A percentile compares a stretch with the other conserved stretches of the same genome.
phyloP scores from a whole-genome alignment of 2,888 invertebrate species.

The Drosophila meridionalis region DNA sequence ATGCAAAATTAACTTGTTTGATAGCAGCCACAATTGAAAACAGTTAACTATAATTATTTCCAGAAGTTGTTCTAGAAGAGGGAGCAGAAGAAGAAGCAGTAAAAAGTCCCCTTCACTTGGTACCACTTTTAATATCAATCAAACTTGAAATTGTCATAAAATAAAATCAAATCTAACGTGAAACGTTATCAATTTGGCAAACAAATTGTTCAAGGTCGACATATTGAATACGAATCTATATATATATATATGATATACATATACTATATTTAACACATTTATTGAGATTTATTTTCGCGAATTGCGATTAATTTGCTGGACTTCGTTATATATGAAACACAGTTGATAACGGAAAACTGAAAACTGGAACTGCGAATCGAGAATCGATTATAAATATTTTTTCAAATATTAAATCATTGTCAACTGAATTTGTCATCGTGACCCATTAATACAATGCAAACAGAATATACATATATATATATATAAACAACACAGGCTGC shows the following conservation, averaged over 20 bases:
- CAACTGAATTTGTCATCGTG: conserved; percentile 52
- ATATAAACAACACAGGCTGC: not conserved
- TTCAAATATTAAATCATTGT: conserved; percentile 36
- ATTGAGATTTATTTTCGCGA: conserved; percentile 27
- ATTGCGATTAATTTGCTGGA: conserved; percentile 46
- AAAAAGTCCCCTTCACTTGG: conserved; percentile 3
- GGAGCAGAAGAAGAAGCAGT: not conserved
- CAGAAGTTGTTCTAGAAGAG: not conserved
- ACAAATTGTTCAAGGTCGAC: conserved; percentile 40
- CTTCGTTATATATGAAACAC: conserved; percentile 38
- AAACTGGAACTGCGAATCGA: conserved; percentile 9
- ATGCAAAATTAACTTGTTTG: conserved; percentile 24
- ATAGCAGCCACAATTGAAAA: conserved; percentile 34
- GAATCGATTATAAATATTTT: conserved; percentile 16
- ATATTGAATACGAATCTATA: conserved; percentile 30
- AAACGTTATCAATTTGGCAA: conserved; percentile 47
- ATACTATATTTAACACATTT: conserved; percentile 4
- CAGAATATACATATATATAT: not conserved
- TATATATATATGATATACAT: conserved; percentile 16
- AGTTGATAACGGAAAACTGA: conserved; percentile 36
- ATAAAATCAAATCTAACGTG: conserved; percentile 23
- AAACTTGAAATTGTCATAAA: conserved; percentile 30
- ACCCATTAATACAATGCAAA: conserved; percentile 9
- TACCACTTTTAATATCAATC: conserved; percentile 29
- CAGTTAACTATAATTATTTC: conserved; percentile 23